These are phyloP conservation scores for Galerucella pusilla DNA, from an alignment of 2,888 invertebrate genomes.

Conservation along the genomic window DNA sequence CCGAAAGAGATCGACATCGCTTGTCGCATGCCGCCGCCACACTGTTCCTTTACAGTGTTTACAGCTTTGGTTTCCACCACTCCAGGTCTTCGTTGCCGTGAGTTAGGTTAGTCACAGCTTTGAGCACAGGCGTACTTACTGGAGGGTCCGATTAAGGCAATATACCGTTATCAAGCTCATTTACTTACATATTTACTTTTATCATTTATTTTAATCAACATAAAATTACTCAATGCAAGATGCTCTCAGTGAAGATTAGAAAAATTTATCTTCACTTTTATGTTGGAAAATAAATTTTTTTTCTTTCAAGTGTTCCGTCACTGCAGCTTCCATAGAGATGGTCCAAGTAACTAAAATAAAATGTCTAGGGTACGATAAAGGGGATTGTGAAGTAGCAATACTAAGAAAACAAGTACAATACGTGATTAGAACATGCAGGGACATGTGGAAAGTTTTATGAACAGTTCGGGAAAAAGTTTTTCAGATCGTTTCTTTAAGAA, in stretches of 20 bases:
- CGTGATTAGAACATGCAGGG: background rate
- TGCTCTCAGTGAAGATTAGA: background rate
- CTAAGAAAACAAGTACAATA: background rate
- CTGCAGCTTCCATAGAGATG: background rate
- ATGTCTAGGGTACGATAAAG: background rate
- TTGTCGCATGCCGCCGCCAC: slow-evolving; percentile 35
- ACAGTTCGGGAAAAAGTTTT: background rate
- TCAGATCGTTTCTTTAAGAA: background rate
- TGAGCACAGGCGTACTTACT: slow-evolving; percentile 35
- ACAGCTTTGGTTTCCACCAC: slow-evolving; percentile 29
- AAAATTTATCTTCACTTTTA: background rate
- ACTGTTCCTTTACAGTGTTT: slow-evolving; percentile 28
- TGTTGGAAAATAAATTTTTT: background rate
- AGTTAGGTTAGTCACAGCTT: slow-evolving; percentile 43
- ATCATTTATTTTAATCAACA: background rate
- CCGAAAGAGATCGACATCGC: slow-evolving; percentile 33
- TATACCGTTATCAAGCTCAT: background rate
- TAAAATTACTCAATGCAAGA: background rate
- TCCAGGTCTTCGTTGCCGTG: slow-evolving; percentile 35
- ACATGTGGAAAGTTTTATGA: background rate
- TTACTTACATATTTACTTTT: background rate
- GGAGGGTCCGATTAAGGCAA: slow-evolving; percentile 28
- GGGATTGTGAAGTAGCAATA: background rate
- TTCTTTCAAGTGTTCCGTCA: background rate
- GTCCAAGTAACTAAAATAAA: background rate